Conservation (phyloP, 2,113 vertebrate genomes). For the Dasypus novemcinctus region DNA sequence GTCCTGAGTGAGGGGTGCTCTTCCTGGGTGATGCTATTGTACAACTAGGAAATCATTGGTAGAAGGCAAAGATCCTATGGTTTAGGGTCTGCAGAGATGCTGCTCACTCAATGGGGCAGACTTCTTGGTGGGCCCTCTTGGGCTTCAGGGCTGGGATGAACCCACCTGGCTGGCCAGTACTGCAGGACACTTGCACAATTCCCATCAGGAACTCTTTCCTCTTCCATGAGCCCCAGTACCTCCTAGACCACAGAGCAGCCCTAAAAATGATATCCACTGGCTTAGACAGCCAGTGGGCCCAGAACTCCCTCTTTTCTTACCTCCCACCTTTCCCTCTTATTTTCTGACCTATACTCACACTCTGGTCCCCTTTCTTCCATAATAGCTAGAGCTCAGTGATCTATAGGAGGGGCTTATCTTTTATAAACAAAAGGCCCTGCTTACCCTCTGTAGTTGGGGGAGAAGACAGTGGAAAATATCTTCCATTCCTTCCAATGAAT, state of each 20-base stretch:
- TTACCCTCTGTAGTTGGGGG: background rate
- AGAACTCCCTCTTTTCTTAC: background rate
- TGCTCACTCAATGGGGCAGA: background rate
- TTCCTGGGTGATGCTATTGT: background rate
- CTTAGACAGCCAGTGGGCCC: background rate
- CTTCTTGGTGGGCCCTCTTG: background rate
- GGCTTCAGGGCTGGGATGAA: background rate
- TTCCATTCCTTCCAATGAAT: background rate
- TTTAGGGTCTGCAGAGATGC: background rate
- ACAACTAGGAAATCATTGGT: background rate
- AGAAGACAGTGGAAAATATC: background rate
- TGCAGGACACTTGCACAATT: background rate
- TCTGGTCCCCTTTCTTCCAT: background rate
- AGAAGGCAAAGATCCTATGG: background rate
- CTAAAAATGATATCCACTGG: background rate
- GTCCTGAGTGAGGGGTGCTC: background rate
- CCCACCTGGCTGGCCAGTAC: background rate
- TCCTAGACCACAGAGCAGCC: background rate
- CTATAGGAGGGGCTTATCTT: background rate
- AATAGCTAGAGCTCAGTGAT: background rate
- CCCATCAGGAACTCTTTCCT: background rate
- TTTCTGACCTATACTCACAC: background rate
- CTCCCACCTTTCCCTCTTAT: background rate
- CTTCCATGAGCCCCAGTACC: background rate
- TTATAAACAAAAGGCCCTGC: background rate